phyloP scores from a whole-genome alignment of 2,797 vertebrate genomes.

The Scarus forsteni region DNA sequence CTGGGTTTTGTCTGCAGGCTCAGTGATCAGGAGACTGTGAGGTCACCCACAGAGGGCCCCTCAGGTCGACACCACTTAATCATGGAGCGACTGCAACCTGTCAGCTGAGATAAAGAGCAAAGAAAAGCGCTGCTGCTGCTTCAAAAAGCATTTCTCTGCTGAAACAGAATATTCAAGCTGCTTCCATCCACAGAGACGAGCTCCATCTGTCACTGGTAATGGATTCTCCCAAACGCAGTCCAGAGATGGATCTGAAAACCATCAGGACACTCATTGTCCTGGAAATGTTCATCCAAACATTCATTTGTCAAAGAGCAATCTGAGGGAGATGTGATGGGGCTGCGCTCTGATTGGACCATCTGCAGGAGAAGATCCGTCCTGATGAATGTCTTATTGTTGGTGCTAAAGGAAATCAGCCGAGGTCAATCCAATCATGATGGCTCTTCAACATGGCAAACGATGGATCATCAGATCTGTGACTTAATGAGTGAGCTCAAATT shows the following conservation, averaged over 20 bases:
- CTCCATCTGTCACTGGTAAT: constrained; percentile 26
- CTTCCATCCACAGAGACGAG: constrained; percentile 5
- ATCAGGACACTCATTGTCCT: constrained; percentile 7
- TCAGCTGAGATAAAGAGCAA: constrained; percentile 59
- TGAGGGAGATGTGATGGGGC: constrained; percentile 37
- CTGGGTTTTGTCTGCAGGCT: constrained; percentile 31
- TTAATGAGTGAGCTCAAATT: constrained; percentile 26
- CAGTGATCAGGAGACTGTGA: constrained; percentile 42
- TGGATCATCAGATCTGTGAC: constrained; percentile 27
- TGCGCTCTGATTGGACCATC: constrained; percentile 34
- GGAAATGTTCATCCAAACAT: constrained; percentile 24
- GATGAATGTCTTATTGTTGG: constrained; percentile 63
- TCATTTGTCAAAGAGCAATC: constrained; percentile 31
- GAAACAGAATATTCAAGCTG: constrained; percentile 21
- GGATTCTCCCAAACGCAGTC: constrained; percentile 7
- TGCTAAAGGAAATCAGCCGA: constrained; percentile 34
- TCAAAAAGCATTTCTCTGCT: constrained; percentile 53
- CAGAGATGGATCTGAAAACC: neutral
- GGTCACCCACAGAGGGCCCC: constrained; percentile 37
- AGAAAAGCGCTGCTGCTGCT: constrained; percentile 41
- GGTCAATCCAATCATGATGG: constrained; percentile 31
- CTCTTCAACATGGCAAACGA: constrained; percentile 29
- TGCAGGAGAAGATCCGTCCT: constrained; percentile 66
- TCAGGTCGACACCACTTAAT: constrained; percentile 41
- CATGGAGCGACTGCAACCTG: constrained; percentile 45